Evolutionary conservation across 2,113 vertebrate species (phyloP), one percentile per base, ranked within the genome.

Genomic region (Ovis canadensis): DNA sequence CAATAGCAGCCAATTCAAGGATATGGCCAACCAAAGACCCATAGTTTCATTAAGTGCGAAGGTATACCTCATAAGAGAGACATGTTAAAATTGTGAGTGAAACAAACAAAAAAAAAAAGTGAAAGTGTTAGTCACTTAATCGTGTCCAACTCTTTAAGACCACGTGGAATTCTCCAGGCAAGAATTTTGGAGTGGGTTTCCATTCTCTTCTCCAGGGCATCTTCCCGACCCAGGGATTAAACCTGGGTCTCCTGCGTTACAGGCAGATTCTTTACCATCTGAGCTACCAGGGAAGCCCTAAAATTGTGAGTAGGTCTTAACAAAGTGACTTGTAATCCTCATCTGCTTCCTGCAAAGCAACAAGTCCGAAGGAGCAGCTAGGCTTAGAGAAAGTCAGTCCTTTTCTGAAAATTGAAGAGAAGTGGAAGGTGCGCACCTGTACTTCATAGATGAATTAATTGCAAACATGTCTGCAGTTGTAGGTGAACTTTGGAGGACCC

Each of bases 401-500:
- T 78, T 40, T n/a, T 48, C 48, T 40, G 40, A 45, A 74, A 29
- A 21, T 3, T 62, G 54, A 67, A 11, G 17, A 36, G 40, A 82
- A 59, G 57, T 78, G 7, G 84, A 93, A 93, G 67, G 33, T 36
- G 21, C 12, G 71, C 87, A 88, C 59, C 85, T 96, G 55, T 27
- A 48, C 17, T 67, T 62, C 90, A 54, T 57, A 98, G 62, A 54
- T n/a, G 54, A 91, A 48, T 82, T 57, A 7, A 88, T 36, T 27
- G 19, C 52, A 90, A 97, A 83, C 80, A 45, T 29, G 88, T 59
- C 82, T 90, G 45, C 19, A 74, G 48, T 74, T 91, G 96, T 59
- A 60, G 13, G 57, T 92, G 93, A 94, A 96, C 93, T 97, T 62
- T 93, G 64, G 77, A 91, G 88, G 85, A 97, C 88, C 80, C 71